phyloP scores from a whole-genome alignment of 1,140 invertebrate genomes.

The Microplitis mediator region DNA sequence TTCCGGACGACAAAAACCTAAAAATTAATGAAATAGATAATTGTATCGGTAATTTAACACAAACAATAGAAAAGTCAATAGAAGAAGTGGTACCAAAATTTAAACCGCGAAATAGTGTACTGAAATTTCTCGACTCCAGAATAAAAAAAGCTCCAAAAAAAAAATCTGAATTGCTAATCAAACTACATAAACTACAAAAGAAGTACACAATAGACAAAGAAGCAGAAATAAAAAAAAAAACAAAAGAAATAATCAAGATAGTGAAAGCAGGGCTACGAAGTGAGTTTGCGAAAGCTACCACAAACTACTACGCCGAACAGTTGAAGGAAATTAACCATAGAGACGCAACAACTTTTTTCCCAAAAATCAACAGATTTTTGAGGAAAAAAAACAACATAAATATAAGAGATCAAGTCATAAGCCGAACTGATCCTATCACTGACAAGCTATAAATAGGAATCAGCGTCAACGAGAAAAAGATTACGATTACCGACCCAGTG shows the following conservation, averaged over 20 bases:
- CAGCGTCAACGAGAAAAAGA: too few species aligned
- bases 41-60: not conserved
- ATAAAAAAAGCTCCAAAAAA: constrained; percentile 4
- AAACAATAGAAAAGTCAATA: not conserved
- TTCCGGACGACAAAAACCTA: constrained; percentile 13
- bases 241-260: not conserved
- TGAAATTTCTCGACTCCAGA: not conserved
- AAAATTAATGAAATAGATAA: constrained; percentile 13
- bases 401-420: not conserved
- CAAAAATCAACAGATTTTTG: constrained; percentile 12
- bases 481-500: too few species aligned
- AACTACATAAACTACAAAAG: not conserved
- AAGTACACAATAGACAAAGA: too few species aligned
- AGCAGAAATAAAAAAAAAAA: not conserved
- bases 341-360: constrained; percentile 4
- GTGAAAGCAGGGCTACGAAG: not conserved
- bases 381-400: not conserved
- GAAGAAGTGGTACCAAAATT: not conserved
- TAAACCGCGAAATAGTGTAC: not conserved
- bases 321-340: constrained; percentile 5
- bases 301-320: constrained; percentile 2
- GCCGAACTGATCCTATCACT: not conserved
- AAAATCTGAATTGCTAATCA: not conserved
- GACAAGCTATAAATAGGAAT: not conserved
- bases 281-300: not conserved